phyloP scores from a whole-genome alignment of 1,140 invertebrate species.

The Glossosoma conforme region DNA sequence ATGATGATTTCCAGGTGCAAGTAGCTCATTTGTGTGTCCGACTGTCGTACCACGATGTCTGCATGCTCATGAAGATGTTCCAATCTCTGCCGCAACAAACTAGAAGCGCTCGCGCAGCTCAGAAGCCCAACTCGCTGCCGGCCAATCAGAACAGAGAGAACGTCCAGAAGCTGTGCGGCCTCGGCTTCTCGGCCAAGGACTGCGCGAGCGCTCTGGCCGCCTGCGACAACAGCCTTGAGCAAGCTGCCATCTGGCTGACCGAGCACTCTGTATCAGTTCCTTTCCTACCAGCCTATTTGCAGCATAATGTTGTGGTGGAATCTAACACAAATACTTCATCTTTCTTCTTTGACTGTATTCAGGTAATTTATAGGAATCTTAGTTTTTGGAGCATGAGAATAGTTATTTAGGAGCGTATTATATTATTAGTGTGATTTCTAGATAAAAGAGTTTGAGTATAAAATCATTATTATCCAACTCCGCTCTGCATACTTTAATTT shows the following conservation, averaged over 20 bases:
- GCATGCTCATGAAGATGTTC: constrained; percentile 85
- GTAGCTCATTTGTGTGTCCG: constrained; percentile 76
- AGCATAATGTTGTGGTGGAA: constrained; percentile 5
- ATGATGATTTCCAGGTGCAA: constrained; percentile 50
- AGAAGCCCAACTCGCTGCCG: constrained; percentile 14
- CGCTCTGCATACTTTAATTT: too few species aligned
- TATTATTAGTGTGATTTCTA: too few species aligned
- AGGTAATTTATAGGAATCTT: constrained; percentile 6
- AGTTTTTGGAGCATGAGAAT: too few species aligned
- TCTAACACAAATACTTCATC: constrained; percentile 1
- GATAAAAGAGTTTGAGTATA: too few species aligned
- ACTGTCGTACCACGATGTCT: constrained; percentile 90
- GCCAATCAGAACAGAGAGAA: constrained; percentile 36
- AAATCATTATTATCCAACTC: too few species aligned
- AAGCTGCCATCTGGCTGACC: constrained; percentile 80
- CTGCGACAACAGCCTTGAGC: constrained; percentile 67
- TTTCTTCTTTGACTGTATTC: constrained; percentile 14
- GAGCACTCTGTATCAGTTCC: constrained; percentile 54
- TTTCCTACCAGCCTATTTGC: constrained; percentile 7
- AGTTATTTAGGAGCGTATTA: too few species aligned
- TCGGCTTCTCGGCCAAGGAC: constrained; percentile 70
- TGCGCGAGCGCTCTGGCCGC: constrained; percentile 64
- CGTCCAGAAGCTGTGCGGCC: constrained; percentile 55
- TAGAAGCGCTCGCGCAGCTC: constrained; percentile 49
- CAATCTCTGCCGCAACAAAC: constrained; percentile 80